phyloP scores from a whole-genome alignment of 2,797 vertebrate genomes.

The Clarias platycephalus region DNA sequence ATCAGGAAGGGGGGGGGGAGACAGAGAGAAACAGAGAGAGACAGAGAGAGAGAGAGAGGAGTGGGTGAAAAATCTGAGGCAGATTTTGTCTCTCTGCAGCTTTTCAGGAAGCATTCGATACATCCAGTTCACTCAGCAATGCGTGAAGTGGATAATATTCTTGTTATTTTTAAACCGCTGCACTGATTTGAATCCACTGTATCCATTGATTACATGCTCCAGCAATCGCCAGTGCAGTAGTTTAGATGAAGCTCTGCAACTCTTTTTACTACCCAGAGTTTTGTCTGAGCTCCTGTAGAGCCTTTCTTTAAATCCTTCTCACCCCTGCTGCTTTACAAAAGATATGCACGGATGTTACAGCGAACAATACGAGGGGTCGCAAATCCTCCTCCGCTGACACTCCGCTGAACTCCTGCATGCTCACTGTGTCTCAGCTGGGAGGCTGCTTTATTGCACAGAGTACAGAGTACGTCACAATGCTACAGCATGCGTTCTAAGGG shows the following conservation, averaged over 20 bases:
- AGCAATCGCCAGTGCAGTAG: constrained; percentile 18
- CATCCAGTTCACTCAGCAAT: constrained; percentile 41
- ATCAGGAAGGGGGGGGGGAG: neutral
- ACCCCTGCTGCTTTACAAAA: constrained; percentile 42
- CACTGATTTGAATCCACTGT: constrained; percentile 44
- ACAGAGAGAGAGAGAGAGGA: neutral
- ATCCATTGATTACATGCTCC: constrained; percentile 44
- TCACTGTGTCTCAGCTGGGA: constrained; percentile 43
- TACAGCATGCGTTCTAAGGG: constrained; percentile 46
- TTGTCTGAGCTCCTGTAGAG: constrained; percentile 27
- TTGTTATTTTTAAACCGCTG: constrained; percentile 55
- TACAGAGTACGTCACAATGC: constrained; percentile 42
- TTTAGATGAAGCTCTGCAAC: constrained; percentile 36
- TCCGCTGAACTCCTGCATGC: constrained; percentile 35
- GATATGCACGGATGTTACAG: constrained; percentile 47
- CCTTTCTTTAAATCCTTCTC: constrained; percentile 30
- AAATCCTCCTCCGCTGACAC: constrained; percentile 53
- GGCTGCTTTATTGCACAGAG: constrained; percentile 33
- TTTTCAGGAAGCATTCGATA: constrained; percentile 48
- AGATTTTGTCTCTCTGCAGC: constrained; percentile 43
- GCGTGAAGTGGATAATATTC: constrained; percentile 50
- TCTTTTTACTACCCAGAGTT: constrained; percentile 21
- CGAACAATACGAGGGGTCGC: constrained; percentile 50
- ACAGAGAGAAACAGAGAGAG: too few species aligned
- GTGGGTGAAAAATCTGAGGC: constrained; percentile 24